Evolutionary conservation across 1,140 invertebrate species (phyloP).

Genomic region (Trichogramma pretiosum): DNA sequence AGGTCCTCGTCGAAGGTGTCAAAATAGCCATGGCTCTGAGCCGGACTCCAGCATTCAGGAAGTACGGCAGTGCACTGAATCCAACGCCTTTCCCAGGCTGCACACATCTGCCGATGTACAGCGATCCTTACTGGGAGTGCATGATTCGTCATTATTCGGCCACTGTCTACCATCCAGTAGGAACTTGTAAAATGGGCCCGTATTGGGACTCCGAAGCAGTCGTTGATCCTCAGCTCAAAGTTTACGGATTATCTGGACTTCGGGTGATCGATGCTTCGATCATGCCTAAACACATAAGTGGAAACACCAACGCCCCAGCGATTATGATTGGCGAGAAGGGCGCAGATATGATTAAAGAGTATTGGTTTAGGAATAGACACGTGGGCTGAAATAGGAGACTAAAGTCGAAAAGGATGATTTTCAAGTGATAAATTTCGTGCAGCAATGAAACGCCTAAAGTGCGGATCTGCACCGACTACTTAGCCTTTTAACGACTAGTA

Average conservation of each 20-base stretch:
- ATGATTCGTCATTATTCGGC: conserved; percentile 71
- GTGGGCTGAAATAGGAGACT: too few species aligned
- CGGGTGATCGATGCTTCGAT: conserved; percentile 80
- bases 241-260: conserved; percentile 70
- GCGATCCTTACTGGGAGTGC: conserved; percentile 73
- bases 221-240: conserved; percentile 72
- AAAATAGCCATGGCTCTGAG: conserved; percentile 69
- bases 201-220: conserved; percentile 75
- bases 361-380: conserved; percentile 46
- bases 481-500: too few species aligned
- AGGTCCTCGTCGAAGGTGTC: conserved; percentile 72
- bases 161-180: conserved; percentile 80
- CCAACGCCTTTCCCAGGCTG: conserved; percentile 64
- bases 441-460: too few species aligned
- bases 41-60: conserved; percentile 60
- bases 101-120: conserved; percentile 52
- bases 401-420: too few species aligned
- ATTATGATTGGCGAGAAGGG: conserved; percentile 83
- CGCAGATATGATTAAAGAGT: conserved; percentile 72
- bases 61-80: conserved; percentile 60
- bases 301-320: conserved; percentile 73
- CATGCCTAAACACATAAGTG: conserved; percentile 74
- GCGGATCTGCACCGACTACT: too few species aligned
- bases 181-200: conserved; percentile 89
- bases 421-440: too few species aligned